A percentile compares a stretch with the other conserved stretches of the same genome.
Evolutionary conservation across 2,797 vertebrate species (phyloP).

Genomic region (Crax fasciolata): DNA sequence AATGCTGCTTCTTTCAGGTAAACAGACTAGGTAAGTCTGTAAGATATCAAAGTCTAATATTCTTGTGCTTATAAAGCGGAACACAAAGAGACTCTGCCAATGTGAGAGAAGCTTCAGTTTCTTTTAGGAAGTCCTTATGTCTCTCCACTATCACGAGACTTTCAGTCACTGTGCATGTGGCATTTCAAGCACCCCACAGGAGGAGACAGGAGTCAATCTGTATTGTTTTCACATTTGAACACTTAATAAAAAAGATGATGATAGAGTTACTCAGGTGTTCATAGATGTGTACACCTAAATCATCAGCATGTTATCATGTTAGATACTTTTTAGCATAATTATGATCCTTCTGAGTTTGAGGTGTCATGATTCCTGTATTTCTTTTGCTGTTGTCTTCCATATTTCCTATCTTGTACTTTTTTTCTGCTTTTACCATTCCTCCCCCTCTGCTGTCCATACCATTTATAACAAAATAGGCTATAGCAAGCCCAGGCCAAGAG

Average conservation of each 20-base stretch:
- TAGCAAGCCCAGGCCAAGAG: background rate
- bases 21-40: background rate
- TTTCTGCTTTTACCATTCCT: background rate
- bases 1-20: background rate
- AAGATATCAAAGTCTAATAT: background rate
- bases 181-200: background rate
- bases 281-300: background rate
- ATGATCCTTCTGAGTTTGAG: background rate
- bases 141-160: background rate
- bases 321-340: background rate
- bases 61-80: background rate
- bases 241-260: background rate
- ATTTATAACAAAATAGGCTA: background rate
- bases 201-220: background rate
- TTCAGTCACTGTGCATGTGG: background rate
- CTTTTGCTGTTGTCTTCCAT: background rate
- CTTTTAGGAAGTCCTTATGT: background rate
- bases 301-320: background rate
- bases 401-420: background rate
- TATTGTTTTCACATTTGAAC: background rate
- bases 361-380: background rate
- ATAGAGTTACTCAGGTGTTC: background rate
- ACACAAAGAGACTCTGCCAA: background rate
- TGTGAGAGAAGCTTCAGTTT: rapidly evolving
- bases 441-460: background rate